Percentiles rank a stretch among this genome's conserved stretches.
Conservation (phyloP, 2,797 vertebrate genomes). For the Esox masquinongy region DNA sequence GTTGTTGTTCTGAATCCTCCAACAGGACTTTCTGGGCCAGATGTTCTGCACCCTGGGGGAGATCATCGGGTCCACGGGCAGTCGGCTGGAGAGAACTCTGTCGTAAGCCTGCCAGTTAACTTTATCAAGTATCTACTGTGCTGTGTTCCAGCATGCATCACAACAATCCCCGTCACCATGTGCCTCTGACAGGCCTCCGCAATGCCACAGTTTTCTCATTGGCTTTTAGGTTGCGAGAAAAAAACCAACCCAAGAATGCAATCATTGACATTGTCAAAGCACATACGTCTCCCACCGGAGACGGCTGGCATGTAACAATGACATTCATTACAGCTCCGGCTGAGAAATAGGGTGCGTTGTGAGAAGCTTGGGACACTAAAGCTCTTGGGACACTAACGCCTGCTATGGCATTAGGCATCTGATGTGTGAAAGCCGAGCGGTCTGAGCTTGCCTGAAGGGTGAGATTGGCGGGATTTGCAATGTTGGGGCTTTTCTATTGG, state of each 20-base stretch:
- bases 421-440: too few relatives aligned
- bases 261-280: slow-evolving; percentile 3
- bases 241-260: too few relatives aligned
- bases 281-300: neutral
- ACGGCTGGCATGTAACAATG: neutral
- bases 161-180: neutral
- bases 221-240: neutral
- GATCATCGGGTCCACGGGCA: slow-evolving; percentile 85
- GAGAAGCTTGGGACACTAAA: too few relatives aligned
- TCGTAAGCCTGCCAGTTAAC: slow-evolving; percentile 74
- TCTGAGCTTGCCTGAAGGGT: neutral
- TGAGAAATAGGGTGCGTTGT: slow-evolving; percentile 9
- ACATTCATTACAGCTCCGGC: neutral
- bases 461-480: neutral
- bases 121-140: neutral
- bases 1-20: neutral
- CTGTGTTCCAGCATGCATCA: neutral
- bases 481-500: neutral
- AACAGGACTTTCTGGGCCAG: slow-evolving; percentile 89
- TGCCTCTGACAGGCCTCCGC: neutral
- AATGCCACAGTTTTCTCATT: neutral
- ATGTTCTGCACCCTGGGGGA: slow-evolving; percentile 88
- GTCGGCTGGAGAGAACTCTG: slow-evolving; percentile 82
- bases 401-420: slow-evolving; percentile 11
- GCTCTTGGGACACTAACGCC: slow-evolving; percentile 17